phyloP scores from a whole-genome alignment of 2,888 invertebrate genomes.

The Hirtodrosophila trivittata region DNA sequence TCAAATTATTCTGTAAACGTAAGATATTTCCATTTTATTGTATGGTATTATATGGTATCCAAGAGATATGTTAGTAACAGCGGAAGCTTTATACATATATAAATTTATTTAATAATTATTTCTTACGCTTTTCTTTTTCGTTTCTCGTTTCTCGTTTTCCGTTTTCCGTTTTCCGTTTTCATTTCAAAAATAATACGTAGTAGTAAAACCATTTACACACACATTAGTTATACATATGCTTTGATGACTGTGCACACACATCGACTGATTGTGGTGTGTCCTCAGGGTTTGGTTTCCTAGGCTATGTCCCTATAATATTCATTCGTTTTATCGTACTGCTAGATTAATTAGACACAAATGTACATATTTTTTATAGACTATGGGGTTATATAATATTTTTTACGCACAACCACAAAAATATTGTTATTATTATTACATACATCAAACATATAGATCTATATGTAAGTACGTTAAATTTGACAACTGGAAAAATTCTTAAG shows the following conservation, averaged over 20 bases:
- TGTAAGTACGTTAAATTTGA: constrained; percentile 6
- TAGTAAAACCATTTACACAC: neutral
- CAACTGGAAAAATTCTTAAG: constrained; percentile 12
- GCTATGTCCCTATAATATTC: no score
- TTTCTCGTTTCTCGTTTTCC: no score
- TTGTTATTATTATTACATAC: constrained; percentile 9
- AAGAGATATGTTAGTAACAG: constrained; percentile 46
- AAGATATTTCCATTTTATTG: no score
- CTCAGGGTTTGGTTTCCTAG: no score
- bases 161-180: neutral
- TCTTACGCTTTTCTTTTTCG: constrained; percentile 4
- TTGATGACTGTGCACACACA: constrained; percentile 9
- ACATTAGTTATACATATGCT: neutral
- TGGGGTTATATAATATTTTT: constrained; percentile 42
- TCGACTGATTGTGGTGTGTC: no score
- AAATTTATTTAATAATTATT: constrained; percentile 12
- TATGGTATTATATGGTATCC: constrained; percentile 21
- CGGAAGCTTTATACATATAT: constrained; percentile 31
- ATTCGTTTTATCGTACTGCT: no score
- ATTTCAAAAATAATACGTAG: no score
- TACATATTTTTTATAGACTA: no score
- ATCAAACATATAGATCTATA: constrained; percentile 2
- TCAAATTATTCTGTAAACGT: no score
- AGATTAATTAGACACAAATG: constrained; percentile 36
- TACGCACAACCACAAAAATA: constrained; percentile 62